These are phyloP conservation scores for Pipra filicauda DNA, from an alignment of 2,113 vertebrate genomes.

Conservation along the genomic window DNA sequence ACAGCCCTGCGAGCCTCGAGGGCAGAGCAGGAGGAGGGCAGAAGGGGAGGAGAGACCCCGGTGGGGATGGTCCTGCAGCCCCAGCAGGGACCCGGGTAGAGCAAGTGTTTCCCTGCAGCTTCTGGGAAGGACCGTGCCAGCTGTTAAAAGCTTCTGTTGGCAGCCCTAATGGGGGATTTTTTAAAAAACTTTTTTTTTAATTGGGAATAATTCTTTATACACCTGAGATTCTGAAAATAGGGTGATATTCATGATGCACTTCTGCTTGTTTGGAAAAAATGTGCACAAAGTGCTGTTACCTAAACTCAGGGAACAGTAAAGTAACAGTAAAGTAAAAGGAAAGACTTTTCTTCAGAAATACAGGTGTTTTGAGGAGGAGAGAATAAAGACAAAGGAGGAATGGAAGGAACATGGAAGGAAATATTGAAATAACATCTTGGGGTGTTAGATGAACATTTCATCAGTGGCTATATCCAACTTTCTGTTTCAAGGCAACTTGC, in stretches of 20 bases:
- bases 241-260: background rate
- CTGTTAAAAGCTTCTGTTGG: background rate
- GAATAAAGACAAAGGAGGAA: background rate
- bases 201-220: background rate
- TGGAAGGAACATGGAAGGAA: background rate
- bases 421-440: background rate
- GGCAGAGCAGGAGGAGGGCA: background rate
- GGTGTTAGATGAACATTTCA: background rate
- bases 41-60: background rate
- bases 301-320: background rate
- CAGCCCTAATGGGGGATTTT: fast-evolving
- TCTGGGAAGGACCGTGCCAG: background rate
- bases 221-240: background rate
- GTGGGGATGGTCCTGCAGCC: background rate
- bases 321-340: background rate
- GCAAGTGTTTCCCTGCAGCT: fast-evolving
- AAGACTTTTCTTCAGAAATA: background rate
- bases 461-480: background rate
- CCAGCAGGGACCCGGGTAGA: fast-evolving
- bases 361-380: fast-evolving
- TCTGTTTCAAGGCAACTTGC: background rate
- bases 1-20: background rate
- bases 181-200: background rate
- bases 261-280: background rate
- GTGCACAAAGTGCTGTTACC: background rate